Evolutionary conservation across 2,888 invertebrate species (phyloP).

Genomic region (Netelia virgata): DNA sequence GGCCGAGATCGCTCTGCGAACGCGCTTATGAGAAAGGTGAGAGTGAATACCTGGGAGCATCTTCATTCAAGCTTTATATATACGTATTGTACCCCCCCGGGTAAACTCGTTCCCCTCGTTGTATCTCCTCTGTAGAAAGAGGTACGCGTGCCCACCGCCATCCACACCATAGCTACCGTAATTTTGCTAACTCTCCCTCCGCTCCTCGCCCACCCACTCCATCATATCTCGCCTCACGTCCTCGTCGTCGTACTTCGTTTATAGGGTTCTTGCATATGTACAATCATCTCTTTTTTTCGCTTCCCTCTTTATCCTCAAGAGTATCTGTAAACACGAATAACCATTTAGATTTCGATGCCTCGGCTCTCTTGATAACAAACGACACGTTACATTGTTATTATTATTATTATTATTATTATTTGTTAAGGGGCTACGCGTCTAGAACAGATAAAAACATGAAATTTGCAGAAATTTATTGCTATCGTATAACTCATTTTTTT

Average conservation of each 20-base stretch:
- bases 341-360: conserved; percentile 47
- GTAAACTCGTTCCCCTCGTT: conserved; percentile 69
- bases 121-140: conserved; percentile 78
- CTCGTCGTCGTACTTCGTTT: conserved; percentile 18
- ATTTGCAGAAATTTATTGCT: too few relatives aligned
- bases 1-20: conserved; percentile 67
- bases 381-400: conserved; percentile 34
- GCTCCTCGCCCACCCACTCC: conserved; percentile 40
- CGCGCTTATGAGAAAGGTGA: conserved; percentile 84
- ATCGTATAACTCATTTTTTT: too few relatives aligned
- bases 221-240: conserved; percentile 34
- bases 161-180: conserved; percentile 70
- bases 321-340: conserved; percentile 50
- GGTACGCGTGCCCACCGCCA: conserved; percentile 76
- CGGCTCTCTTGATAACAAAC: conserved; percentile 55
- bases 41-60: conserved; percentile 85
- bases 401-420: conserved; percentile 15
- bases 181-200: conserved; percentile 73
- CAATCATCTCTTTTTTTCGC: conserved; percentile 12
- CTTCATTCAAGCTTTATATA: conserved; percentile 85
- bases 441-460: too few relatives aligned
- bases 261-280: conserved; percentile 18
- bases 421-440: not conserved
- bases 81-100: conserved; percentile 84
- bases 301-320: conserved; percentile 29